A percentile compares a stretch with the other conserved stretches of the same genome.
phyloP scores from a whole-genome alignment of 2,797 vertebrate genomes.

The Moxostoma hubbsi region DNA sequence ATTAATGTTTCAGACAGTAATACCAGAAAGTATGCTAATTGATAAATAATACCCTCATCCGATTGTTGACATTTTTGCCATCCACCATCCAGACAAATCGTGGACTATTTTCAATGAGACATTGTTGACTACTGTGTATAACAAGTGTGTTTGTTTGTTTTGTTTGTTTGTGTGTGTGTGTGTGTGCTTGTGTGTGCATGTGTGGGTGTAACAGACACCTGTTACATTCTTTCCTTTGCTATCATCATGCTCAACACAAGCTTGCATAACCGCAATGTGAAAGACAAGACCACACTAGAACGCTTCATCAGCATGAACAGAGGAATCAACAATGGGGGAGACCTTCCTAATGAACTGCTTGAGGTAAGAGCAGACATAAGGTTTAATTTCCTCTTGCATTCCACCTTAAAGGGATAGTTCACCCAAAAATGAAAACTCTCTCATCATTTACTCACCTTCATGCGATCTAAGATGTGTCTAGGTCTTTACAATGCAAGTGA shows the following conservation, averaged over 20 bases:
- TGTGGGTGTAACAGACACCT: slow-evolving; percentile 81
- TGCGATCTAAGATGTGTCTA: too few relatives aligned
- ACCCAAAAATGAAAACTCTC: too few relatives aligned
- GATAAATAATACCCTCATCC: too few relatives aligned
- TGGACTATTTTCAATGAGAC: not conserved
- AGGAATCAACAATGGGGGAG: slow-evolving; percentile 85
- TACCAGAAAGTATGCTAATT: too few relatives aligned
- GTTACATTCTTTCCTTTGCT: slow-evolving; percentile 92
- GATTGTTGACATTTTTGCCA: too few relatives aligned
- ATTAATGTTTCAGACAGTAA: too few relatives aligned
- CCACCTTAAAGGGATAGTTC: too few relatives aligned
- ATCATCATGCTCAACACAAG: slow-evolving; percentile 97
- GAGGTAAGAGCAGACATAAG: slow-evolving; percentile 69
- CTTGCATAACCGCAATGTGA: slow-evolving; percentile 92
- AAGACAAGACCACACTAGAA: slow-evolving; percentile 87
- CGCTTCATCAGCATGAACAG: slow-evolving; percentile 90
- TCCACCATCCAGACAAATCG: too few relatives aligned
- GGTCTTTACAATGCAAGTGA: too few relatives aligned
- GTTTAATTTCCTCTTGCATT: not conserved
- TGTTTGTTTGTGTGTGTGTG: not conserved
- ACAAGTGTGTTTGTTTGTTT: not conserved
- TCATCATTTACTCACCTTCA: too few relatives aligned
- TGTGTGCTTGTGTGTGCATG: not conserved
- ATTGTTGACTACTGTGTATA: not conserved
- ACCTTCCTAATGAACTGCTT: slow-evolving; percentile 82